These are phyloP conservation scores for Plusia festucae DNA, from an alignment of 2,888 invertebrate species.

Conservation along the genomic window DNA sequence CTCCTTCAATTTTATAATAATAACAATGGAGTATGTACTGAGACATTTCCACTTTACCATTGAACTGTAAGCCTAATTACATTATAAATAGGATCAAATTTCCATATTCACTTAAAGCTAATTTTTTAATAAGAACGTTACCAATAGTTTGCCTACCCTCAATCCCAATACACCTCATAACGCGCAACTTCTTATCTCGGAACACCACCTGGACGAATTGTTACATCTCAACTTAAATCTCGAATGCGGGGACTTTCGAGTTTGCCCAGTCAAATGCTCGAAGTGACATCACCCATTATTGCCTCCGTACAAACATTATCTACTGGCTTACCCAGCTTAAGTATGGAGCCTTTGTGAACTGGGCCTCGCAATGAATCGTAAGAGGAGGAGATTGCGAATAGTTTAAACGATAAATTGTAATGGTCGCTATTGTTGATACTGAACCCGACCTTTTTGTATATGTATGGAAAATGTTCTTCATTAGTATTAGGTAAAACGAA, in stretches of 20 bases:
- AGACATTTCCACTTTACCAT: background rate
- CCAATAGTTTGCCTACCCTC: constrained; percentile 10
- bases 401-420: constrained; percentile 59
- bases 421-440: constrained; percentile 36
- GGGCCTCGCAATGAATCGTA: constrained; percentile 43
- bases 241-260: constrained; percentile 61
- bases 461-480: constrained; percentile 9
- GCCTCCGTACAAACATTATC: constrained; percentile 84
- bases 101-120: background rate
- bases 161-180: constrained; percentile 34
- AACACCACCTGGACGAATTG: constrained; percentile 54
- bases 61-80: background rate
- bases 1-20: constrained; percentile 43
- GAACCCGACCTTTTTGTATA: constrained; percentile 11
- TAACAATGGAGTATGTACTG: constrained; percentile 32
- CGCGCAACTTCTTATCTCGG: constrained; percentile 37
- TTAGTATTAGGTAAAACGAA: background rate
- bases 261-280: constrained; percentile 85
- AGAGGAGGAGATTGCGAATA: constrained; percentile 47
- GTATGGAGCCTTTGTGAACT: constrained; percentile 59
- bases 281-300: constrained; percentile 83
- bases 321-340: constrained; percentile 73
- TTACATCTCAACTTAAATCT: constrained; percentile 60
- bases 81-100: background rate
- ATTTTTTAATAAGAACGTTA: constrained; percentile 2